Base-by-base conservation (phyloP, 2,113 vertebrate genomes). In the Bolborhynchus lineola region DNA sequence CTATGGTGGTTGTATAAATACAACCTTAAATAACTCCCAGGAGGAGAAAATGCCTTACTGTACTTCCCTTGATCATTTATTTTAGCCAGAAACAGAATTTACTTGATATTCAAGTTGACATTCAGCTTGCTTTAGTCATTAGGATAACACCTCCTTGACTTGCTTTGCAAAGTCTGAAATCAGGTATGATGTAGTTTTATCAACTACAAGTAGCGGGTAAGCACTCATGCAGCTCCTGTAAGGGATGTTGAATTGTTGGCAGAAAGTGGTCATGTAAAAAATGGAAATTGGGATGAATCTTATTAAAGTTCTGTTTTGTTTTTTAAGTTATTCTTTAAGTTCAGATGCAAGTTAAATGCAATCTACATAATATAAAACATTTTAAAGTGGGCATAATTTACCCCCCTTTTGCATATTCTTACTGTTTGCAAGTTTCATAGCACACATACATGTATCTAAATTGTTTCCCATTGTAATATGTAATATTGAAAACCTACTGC, bases 351-450 rank as follows among this genome's bases (percentile, higher is more conserved):
- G 74, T 39, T 65, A 65, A 86, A 20, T 55, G 20, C 16, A 44
- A 46, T 69, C 35, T 71, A 21, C 12, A 7, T 59, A 44, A 37
- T 69, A 26, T 7, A 82, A 68, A 76, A 12, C 6, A n/a, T 57
- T n/a, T n/a, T 24, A 13, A 65, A 81, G 16, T 50, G 57, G 64
- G 8, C 6, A 29, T 72, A 49, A 59, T 33, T 28, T 14, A 4
- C 25, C 3, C 4, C 4, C 1, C 5, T n/a, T 57, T 42, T 46
- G 6, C 0, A 0, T 83, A 91, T 59, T 10, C 5, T 71, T 92
- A 12, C 19, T 57, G 11, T 74, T 83, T 62, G 14, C 4, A 59
- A 35, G 14, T 71, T 16, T 83, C 86, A 13, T 57, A 33, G 33
- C 31, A 52, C 14, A 14, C 19, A 72, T 44, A 33, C 23, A 42